Percentiles rank a stretch among this genome's conserved stretches.
Conservation (phyloP, 2,113 vertebrate genomes). For the Poicephalus gulielmi region DNA sequence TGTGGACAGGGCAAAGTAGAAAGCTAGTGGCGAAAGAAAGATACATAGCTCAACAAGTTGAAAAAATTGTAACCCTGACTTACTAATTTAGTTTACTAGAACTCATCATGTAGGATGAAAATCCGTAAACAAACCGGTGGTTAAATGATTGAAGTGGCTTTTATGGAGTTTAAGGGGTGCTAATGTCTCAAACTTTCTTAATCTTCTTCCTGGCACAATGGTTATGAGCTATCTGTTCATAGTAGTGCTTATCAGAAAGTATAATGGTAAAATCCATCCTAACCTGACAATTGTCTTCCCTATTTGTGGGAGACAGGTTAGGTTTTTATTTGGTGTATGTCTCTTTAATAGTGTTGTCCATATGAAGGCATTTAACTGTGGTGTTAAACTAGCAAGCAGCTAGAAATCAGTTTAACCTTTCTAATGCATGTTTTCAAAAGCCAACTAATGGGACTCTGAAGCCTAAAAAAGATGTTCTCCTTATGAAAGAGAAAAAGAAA, state of each 20-base stretch:
- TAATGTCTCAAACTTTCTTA: neutral
- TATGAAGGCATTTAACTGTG: neutral
- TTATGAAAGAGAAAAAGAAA: slow-evolving; percentile 79
- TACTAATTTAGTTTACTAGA: neutral
- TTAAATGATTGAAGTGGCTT: neutral
- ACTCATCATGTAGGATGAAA: neutral
- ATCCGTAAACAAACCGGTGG: neutral
- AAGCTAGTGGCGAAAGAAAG: neutral
- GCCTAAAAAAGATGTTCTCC: slow-evolving; percentile 70
- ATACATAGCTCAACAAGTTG: neutral
- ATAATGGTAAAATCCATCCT: neutral
- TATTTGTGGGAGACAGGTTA: neutral
- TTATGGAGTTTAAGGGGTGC: neutral
- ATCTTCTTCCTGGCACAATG: neutral
- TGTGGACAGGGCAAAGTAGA: neutral
- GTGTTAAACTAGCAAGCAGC: neutral
- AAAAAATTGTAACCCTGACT: fast-evolving
- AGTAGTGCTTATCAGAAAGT: neutral
- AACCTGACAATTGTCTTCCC: neutral
- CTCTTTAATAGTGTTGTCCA: neutral
- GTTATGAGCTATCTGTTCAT: neutral
- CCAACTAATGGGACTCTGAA: slow-evolving; percentile 43
- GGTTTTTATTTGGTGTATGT: neutral
- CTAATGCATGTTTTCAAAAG: slow-evolving; percentile 20
- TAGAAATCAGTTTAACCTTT: neutral